These are phyloP conservation scores for Mustela nigripes DNA, from an alignment of 2,113 vertebrate genomes.

Conservation along the genomic window DNA sequence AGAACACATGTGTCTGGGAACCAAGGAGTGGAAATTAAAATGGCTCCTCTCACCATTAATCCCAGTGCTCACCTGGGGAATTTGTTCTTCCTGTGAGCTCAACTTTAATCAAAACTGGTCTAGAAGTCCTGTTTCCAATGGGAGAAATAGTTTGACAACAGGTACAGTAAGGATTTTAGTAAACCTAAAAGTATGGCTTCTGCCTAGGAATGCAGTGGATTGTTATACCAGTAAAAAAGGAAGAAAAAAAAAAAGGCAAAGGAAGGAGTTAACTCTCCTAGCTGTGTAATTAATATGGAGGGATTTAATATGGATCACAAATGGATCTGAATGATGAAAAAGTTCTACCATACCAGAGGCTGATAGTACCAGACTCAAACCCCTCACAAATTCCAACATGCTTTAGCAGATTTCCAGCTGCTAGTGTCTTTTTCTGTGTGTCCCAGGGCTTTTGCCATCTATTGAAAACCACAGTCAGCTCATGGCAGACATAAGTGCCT, in stretches of 20 bases:
- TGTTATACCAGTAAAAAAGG: background rate
- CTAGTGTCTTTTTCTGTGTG: background rate
- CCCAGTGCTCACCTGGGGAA: background rate
- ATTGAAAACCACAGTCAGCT: background rate
- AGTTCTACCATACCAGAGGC: too few species aligned
- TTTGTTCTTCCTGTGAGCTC: background rate
- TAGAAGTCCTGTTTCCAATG: background rate
- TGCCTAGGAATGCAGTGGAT: background rate
- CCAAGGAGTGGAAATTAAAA: background rate
- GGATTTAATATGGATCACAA: background rate
- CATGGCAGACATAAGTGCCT: background rate
- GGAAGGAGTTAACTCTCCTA: background rate
- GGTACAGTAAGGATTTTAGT: background rate
- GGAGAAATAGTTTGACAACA: background rate
- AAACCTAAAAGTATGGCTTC: background rate
- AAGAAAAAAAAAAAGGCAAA: background rate
- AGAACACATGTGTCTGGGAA: background rate
- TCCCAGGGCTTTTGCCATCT: background rate
- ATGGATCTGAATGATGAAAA: background rate
- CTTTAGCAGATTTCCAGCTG: background rate
- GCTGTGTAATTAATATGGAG: background rate
- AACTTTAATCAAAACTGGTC: background rate
- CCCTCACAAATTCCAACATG: background rate
- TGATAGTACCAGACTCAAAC: background rate
- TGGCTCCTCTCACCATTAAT: background rate